Conservation (phyloP, 2,888 invertebrate species). For the Xylocampa areola region DNA sequence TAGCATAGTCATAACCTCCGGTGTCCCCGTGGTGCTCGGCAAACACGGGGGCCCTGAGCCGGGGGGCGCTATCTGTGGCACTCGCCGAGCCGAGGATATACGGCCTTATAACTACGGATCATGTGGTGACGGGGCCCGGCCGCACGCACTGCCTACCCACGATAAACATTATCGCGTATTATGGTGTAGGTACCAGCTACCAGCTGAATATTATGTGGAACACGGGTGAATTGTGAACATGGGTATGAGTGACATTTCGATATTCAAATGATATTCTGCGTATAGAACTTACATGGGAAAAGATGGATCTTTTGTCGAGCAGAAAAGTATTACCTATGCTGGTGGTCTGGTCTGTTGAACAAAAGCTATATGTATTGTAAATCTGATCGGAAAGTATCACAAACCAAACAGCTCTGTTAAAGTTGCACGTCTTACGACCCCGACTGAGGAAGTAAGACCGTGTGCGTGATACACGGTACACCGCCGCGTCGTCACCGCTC, state of each 20-base stretch:
- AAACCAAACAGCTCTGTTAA: too few relatives aligned
- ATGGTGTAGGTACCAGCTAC: background rate
- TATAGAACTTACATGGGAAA: too few relatives aligned
- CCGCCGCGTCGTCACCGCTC: too few relatives aligned
- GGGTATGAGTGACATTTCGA: background rate
- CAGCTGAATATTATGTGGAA: background rate
- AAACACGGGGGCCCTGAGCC: background rate
- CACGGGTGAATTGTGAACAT: background rate
- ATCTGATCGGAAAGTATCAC: too few relatives aligned
- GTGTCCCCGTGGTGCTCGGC: background rate
- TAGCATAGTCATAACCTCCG: background rate
- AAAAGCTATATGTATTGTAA: too few relatives aligned
- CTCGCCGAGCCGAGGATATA: background rate
- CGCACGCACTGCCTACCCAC: constrained; percentile 4
- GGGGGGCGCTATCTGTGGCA: background rate
- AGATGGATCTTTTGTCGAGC: too few relatives aligned
- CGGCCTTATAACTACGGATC: background rate
- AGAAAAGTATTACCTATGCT: too few relatives aligned
- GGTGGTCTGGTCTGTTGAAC: too few relatives aligned
- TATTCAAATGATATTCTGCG: background rate
- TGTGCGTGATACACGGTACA: too few relatives aligned
- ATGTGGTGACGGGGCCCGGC: background rate
- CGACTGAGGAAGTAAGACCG: too few relatives aligned
- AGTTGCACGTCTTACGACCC: too few relatives aligned
- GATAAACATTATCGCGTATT: background rate